phyloP scores from a whole-genome alignment of 2,113 vertebrate species.

The Tupaia chinensis region DNA sequence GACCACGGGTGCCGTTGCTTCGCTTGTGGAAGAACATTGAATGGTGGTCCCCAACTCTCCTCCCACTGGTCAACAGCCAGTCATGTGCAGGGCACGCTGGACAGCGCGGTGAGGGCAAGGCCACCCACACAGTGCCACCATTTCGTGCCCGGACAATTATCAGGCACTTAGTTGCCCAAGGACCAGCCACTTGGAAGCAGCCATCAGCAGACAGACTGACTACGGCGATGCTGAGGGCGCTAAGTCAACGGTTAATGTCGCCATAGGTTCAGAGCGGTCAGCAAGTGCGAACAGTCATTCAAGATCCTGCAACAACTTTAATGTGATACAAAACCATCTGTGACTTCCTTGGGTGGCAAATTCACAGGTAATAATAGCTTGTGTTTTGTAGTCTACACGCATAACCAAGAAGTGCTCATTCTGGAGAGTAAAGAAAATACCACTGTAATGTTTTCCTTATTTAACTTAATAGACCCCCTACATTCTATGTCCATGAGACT shows the following conservation, averaged over 20 bases:
- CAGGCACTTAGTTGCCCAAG: background rate
- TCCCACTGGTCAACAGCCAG: background rate
- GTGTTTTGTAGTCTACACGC: background rate
- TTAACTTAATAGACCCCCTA: background rate
- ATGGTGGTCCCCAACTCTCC: background rate
- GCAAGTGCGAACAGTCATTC: background rate
- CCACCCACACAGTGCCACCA: background rate
- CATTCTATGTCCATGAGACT: background rate
- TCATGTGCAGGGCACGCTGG: background rate
- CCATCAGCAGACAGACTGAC: background rate
- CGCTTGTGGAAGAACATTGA: background rate
- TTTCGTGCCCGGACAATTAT: background rate
- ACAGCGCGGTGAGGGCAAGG: background rate
- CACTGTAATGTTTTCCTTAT: background rate
- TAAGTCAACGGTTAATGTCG: background rate
- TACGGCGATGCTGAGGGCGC: too few species aligned
- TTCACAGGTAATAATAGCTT: background rate
- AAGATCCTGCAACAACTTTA: background rate
- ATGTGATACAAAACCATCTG: background rate
- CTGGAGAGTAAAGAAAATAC: background rate
- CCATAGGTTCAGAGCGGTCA: background rate
- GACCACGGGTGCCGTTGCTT: background rate
- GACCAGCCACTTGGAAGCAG: background rate
- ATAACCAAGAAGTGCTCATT: conserved; percentile 28
- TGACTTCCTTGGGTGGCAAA: background rate